Base-by-base conservation (phyloP, 2,888 invertebrate genomes). In the Thysanoteuthis rhombus region DNA sequence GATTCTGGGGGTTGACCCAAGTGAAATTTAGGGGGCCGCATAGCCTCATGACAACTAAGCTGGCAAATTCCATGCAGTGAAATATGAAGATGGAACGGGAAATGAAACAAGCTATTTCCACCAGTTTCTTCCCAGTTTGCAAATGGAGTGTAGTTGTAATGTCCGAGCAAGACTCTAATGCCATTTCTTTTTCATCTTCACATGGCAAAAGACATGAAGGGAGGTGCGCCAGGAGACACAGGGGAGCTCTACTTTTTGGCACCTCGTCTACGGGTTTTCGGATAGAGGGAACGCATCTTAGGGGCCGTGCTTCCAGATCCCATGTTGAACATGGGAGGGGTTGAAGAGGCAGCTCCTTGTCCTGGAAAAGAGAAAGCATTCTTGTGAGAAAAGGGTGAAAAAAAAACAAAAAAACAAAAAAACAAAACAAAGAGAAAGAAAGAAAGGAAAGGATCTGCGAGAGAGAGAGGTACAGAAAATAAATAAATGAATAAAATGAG, bases 241-340 rank as follows among this genome's bases (percentile, higher is more conserved):
- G 1, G n/a, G 22, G 22, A 25, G 22, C 52, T 8, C 75, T 75
- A 75, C n/a, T 75, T 75, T 36, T 75, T 75, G 75, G 75, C 75
- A 40, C 92, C 92, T 45, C 92, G 42, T n/a, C 92, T 40, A n/a
- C 92, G 92, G n/a, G n/a, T 5, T 45, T 40, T 45, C 45, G 40
- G 32, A 39, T 42, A 45, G 28, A 6, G 19, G 32, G 92, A 92
- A 19, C 92, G 40, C 92, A 92, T 92, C 45, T 92, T 92, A 25
- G 92, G 92, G 28, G 92, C 42, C 45, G 92, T 92, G 40, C 42
- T 92, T 92, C 92, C 92, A 45, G 92, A 92, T 28, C 92, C 92
- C n/a, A 92, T 45, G 32, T 92, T 92, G 36, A 92, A 92, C 92
- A 92, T 92, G 40, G 92, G n/a, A n/a, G n/a, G 4, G n/a, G n/a